Conservation (phyloP, 2,888 invertebrate species). For the Eupelmus urozonus region DNA sequence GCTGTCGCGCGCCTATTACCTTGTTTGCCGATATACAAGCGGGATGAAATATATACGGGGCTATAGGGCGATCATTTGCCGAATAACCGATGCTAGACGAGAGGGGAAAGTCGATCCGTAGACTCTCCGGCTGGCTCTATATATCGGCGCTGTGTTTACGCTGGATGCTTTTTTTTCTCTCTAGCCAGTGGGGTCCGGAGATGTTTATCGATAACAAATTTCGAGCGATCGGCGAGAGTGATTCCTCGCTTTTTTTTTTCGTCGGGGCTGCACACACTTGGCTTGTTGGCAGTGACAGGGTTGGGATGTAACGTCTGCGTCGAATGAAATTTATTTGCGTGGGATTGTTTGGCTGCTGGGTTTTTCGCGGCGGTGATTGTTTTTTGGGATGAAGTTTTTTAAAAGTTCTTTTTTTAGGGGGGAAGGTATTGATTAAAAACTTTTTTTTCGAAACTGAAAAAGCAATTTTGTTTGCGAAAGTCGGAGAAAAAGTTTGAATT, state of each 20-base stretch:
- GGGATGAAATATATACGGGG: slow-evolving; percentile 30
- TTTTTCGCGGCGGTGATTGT: too few species aligned
- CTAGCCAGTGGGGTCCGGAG: neutral
- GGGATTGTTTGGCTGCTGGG: too few species aligned
- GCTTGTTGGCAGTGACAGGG: too few species aligned
- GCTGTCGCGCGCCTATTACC: slow-evolving; percentile 30
- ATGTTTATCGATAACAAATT: slow-evolving; percentile 55
- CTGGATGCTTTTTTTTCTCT: neutral
- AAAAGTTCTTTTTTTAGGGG: too few species aligned
- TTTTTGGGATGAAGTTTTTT: too few species aligned
- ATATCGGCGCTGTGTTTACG: neutral
- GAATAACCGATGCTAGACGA: slow-evolving; percentile 18
- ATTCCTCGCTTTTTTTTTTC: slow-evolving; percentile 33
- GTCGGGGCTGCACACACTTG: too few species aligned
- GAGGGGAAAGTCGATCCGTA: slow-evolving; percentile 8
- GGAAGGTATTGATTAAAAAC: too few species aligned
- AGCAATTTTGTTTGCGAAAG: too few species aligned
- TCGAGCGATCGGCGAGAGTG: slow-evolving; percentile 36
- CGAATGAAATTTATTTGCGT: too few species aligned
- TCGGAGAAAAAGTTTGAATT: too few species aligned
- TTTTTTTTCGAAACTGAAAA: too few species aligned
- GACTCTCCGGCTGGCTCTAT: neutral
- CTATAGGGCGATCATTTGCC: slow-evolving; percentile 28
- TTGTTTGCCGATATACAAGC: slow-evolving; percentile 46
- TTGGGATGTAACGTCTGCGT: neutral